Percentiles rank a stretch among this genome's conserved stretches.
These are phyloP conservation scores for Novumbra hubbsi DNA, from an alignment of 2,797 vertebrate genomes.

Conservation along the genomic window DNA sequence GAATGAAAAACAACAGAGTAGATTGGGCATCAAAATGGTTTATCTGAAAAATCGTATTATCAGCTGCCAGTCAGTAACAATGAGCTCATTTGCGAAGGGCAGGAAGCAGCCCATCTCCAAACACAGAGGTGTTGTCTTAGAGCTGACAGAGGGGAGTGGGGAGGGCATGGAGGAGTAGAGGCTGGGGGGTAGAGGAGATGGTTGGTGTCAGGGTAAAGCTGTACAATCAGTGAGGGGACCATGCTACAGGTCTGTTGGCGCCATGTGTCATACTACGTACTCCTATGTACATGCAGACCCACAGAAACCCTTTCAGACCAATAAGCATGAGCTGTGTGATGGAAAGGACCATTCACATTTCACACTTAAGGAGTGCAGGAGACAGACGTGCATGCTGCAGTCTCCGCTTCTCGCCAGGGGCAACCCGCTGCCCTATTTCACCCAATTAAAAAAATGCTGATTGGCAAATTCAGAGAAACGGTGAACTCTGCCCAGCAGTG, in stretches of 20 bases:
- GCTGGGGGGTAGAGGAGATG: constrained; percentile 19
- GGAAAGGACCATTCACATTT: neutral
- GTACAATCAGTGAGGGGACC: constrained; percentile 11
- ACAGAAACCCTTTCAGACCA: neutral
- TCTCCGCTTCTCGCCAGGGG: constrained; percentile 24
- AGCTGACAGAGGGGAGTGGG: constrained; percentile 14
- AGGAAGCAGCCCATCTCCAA: constrained; percentile 5
- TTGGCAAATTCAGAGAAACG: constrained; percentile 21
- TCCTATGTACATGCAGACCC: neutral
- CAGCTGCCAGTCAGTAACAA: neutral
- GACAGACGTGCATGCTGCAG: neutral
- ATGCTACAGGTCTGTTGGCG: constrained; percentile 10
- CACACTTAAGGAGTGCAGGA: neutral
- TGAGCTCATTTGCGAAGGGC: neutral
- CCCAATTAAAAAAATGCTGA: constrained; percentile 37
- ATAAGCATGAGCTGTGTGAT: constrained; percentile 4
- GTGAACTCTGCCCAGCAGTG: neutral
- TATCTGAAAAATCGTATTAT: neutral
- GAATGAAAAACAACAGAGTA: constrained; percentile 32
- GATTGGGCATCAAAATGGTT: neutral
- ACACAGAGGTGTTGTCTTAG: constrained; percentile 6
- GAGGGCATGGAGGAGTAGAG: constrained; percentile 22
- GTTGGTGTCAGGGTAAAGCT: constrained; percentile 10
- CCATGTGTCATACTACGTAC: constrained; percentile 10
- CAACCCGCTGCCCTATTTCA: constrained; percentile 24